A percentile compares a stretch with the other conserved stretches of the same genome.
phyloP scores from a whole-genome alignment of 2,113 vertebrate species.

The Pangasianodon hypophthalmus region DNA sequence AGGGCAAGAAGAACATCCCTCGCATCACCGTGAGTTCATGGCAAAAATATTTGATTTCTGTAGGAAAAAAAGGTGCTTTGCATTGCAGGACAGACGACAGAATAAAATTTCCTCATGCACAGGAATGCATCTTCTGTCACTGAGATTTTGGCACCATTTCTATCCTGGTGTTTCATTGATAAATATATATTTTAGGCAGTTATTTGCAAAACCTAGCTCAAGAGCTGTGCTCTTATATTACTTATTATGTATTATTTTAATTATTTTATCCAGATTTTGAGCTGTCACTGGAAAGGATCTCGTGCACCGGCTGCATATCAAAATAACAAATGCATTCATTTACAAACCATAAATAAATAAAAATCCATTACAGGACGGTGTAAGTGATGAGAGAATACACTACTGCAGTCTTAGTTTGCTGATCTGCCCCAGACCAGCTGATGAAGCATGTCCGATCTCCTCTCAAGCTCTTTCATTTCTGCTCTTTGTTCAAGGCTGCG shows the following conservation, averaged over 20 bases:
- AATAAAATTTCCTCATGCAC: not conserved
- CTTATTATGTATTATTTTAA: not conserved
- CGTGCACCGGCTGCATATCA: constrained; percentile 14
- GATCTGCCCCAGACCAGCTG: not conserved
- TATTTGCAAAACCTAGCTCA: not conserved
- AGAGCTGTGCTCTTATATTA: not conserved
- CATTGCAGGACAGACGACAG: not conserved
- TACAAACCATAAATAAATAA: no score
- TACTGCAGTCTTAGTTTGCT: not conserved
- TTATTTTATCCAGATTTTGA: not conserved
- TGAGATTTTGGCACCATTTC: not conserved
- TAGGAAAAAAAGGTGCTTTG: not conserved
- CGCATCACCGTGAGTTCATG: constrained; percentile 92
- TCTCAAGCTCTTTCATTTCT: not conserved
- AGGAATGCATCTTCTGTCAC: not conserved
- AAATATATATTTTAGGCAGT: not conserved
- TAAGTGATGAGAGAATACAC: not conserved
- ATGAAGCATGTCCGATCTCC: not conserved
- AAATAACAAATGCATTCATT: not conserved
- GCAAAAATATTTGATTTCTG: not conserved
- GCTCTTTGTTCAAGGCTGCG: constrained; percentile 65
- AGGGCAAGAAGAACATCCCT: constrained; percentile 96
- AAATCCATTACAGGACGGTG: not conserved
- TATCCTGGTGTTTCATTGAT: not conserved
- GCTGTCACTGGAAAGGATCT: constrained; percentile 8